Conservation (phyloP, 2,113 vertebrate genomes). For the Corydoras maculifer region DNA sequence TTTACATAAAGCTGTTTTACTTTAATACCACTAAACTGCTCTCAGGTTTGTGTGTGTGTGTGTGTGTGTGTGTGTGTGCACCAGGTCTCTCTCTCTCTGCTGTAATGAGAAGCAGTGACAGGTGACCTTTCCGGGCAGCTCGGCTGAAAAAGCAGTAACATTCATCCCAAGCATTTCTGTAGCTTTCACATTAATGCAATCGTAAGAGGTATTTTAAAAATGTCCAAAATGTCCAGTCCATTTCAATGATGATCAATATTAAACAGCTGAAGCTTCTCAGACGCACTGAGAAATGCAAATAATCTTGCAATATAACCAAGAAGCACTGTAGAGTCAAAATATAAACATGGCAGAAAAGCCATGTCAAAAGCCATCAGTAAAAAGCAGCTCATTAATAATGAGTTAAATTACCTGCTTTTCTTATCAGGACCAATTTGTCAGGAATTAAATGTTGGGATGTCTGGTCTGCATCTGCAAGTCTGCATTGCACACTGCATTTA, state of each 20-base stretch:
- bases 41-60: background rate
- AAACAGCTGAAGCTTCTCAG: background rate
- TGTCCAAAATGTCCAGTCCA: background rate
- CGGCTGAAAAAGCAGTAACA: slow-evolving; percentile 35
- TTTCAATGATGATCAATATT: background rate
- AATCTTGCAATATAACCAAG: background rate
- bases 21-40: slow-evolving; percentile 18
- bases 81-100: slow-evolving; percentile 31
- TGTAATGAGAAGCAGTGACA: slow-evolving; percentile 60
- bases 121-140: slow-evolving; percentile 59
- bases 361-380: too few relatives aligned
- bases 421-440: too few relatives aligned
- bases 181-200: slow-evolving; percentile 5
- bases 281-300: background rate
- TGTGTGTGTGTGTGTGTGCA: background rate
- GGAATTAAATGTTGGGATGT: too few relatives aligned
- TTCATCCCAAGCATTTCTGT: slow-evolving; percentile 7
- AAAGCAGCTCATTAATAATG: too few relatives aligned
- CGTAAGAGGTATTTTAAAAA: slow-evolving; percentile 2
- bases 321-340: too few relatives aligned
- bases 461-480: too few relatives aligned
- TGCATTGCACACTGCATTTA: too few relatives aligned
- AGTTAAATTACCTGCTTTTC: too few relatives aligned
- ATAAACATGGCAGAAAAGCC: too few relatives aligned
- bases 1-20: background rate